Conservation (phyloP, 2,797 vertebrate species). For the Sebastiscus albofasciatus region DNA sequence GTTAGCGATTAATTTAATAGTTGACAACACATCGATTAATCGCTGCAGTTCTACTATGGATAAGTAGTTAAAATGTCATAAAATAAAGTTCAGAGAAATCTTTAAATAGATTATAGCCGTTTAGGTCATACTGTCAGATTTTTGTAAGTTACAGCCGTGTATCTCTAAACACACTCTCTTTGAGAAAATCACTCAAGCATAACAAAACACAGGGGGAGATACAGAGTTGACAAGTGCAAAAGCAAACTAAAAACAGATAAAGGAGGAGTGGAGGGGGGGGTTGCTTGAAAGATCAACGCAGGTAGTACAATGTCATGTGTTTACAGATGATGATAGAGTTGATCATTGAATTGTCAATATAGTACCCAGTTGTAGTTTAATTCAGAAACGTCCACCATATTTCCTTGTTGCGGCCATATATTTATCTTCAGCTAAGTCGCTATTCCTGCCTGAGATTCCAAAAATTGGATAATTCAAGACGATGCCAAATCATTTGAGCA, state of each 20-base stretch:
- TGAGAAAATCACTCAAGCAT: neutral
- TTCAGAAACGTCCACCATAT: neutral
- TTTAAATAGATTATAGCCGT: neutral
- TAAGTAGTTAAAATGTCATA: neutral
- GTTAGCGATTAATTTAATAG: too few species aligned
- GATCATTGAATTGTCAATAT: neutral
- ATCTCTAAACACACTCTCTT: neutral
- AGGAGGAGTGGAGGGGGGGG: too few species aligned
- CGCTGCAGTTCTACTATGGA: neutral
- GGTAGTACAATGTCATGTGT: neutral
- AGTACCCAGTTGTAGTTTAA: neutral
- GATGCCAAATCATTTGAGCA: neutral
- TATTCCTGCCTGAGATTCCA: neutral
- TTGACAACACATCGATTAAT: too few species aligned
- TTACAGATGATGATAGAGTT: neutral
- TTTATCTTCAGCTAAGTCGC: neutral
- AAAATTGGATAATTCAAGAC: neutral
- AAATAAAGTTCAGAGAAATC: neutral
- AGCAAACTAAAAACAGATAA: neutral
- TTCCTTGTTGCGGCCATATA: neutral
- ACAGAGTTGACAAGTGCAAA: neutral
- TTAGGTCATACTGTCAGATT: neutral
- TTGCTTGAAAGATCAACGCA: neutral
- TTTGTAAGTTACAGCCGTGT: neutral
- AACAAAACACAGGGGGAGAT: neutral